These are phyloP conservation scores for Drosophila falleni DNA, from an alignment of 2,888 invertebrate species.

Conservation along the genomic window DNA sequence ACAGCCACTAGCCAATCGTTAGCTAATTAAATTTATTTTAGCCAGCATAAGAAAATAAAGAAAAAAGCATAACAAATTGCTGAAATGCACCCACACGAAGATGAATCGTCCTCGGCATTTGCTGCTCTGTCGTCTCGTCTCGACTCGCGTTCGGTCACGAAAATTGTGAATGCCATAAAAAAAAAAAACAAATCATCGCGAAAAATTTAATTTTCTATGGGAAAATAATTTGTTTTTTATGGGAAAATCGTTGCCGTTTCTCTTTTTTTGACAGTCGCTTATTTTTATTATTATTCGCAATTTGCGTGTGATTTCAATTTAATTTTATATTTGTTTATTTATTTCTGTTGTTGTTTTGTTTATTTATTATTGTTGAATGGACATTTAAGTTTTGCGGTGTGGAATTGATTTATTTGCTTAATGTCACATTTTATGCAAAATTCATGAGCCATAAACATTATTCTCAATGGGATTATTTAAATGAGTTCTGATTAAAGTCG, in stretches of 20 bases:
- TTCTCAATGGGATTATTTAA: constrained; percentile 42
- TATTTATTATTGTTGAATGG: constrained; percentile 53
- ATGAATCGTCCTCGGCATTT: constrained; percentile 52
- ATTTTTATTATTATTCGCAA: constrained; percentile 42
- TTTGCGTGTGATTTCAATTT: constrained; percentile 51
- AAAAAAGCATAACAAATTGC: constrained; percentile 29
- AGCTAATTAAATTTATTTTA: constrained; percentile 70
- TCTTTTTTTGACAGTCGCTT: constrained; percentile 54
- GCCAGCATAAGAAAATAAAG: constrained; percentile 7
- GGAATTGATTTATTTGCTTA: constrained; percentile 56
- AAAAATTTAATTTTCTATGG: constrained; percentile 53
- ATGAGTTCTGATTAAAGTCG: constrained; percentile 37
- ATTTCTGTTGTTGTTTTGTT: constrained; percentile 36
- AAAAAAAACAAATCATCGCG: neutral
- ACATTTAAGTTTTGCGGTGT: constrained; percentile 58
- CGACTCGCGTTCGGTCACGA: constrained; percentile 56
- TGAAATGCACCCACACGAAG: constrained; percentile 54
- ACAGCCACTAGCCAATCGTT: constrained; percentile 40
- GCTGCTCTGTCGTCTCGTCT: constrained; percentile 14
- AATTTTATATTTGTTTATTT: constrained; percentile 24
- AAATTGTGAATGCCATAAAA: constrained; percentile 40
- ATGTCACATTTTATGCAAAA: constrained; percentile 34
- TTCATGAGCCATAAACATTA: constrained; percentile 29
- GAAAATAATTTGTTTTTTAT: constrained; percentile 62
- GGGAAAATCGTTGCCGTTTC: constrained; percentile 48